These are phyloP conservation scores for Galbula dea DNA, from an alignment of 2,113 vertebrate genomes.

Conservation along the genomic window DNA sequence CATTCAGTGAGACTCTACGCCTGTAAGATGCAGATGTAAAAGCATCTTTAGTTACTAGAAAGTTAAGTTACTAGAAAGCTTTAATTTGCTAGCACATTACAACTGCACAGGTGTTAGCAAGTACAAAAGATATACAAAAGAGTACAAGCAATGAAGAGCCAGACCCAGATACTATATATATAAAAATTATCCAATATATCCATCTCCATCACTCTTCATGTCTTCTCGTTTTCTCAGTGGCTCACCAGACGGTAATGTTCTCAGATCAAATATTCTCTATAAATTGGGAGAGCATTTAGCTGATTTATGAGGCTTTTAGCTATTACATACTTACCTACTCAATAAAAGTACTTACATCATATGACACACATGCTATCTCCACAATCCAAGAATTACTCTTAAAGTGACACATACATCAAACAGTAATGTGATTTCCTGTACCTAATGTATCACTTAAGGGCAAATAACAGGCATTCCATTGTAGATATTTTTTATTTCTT, in stretches of 20 bases:
- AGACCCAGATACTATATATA: slow-evolving; percentile 34
- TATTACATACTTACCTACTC: slow-evolving; percentile 83
- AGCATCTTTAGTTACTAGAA: too few species aligned
- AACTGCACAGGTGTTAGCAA: neutral
- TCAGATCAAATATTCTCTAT: slow-evolving; percentile 81
- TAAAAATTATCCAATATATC: slow-evolving; percentile 66
- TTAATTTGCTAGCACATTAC: neutral
- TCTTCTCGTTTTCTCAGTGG: slow-evolving; percentile 66
- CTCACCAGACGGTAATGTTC: slow-evolving; percentile 74
- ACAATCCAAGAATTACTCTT: slow-evolving; percentile 75
- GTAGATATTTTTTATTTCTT: slow-evolving; percentile 58
- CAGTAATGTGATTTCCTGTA: slow-evolving; percentile 80
- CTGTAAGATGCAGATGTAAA: neutral
- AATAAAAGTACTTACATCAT: slow-evolving; percentile 83
- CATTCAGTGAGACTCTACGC: neutral
- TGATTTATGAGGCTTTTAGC: slow-evolving; percentile 85
- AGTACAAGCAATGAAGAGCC: neutral
- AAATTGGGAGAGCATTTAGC: slow-evolving; percentile 79
- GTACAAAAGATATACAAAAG: slow-evolving; percentile 20
- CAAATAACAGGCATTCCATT: slow-evolving; percentile 73
- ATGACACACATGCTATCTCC: slow-evolving; percentile 77
- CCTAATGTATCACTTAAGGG: slow-evolving; percentile 79
- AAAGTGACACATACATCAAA: slow-evolving; percentile 79
- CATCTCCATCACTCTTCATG: slow-evolving; percentile 68
- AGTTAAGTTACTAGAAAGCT: neutral